phyloP scores from a whole-genome alignment of 2,888 invertebrate genomes.

The Nezara viridula region DNA sequence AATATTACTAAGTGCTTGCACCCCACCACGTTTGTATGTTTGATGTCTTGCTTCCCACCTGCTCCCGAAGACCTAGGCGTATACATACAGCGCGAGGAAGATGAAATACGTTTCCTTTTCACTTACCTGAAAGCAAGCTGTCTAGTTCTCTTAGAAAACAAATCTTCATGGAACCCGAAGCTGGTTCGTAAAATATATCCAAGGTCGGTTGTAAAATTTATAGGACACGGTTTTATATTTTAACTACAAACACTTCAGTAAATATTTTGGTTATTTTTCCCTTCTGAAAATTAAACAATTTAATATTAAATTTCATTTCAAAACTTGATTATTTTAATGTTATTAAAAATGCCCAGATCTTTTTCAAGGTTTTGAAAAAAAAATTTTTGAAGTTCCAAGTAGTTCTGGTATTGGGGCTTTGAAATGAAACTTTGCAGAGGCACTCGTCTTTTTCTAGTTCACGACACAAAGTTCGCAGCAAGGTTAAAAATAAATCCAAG shows the following conservation, averaged over 20 bases:
- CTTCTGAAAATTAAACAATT: no score
- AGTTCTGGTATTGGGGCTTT: no score
- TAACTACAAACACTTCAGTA: not conserved
- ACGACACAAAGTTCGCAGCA: no score
- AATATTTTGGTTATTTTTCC: no score
- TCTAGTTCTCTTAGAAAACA: constrained; percentile 21
- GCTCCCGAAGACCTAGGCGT: not conserved
- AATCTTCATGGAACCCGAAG: not conserved
- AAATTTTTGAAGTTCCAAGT: no score
- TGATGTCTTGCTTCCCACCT: constrained; percentile 22
- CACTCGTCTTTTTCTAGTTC: no score
- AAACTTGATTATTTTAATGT: no score
- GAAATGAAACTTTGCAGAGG: no score
- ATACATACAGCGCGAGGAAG: not conserved
- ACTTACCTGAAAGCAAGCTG: constrained; percentile 29
- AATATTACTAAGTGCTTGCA: not conserved
- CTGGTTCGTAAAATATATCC: not conserved
- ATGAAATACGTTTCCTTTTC: constrained; percentile 25
- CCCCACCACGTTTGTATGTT: not conserved
- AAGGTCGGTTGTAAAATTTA: not conserved
- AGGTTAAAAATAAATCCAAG: no score
- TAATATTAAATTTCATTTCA: no score
- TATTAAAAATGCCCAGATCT: no score
- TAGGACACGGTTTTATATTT: not conserved
- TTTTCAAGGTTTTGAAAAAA: no score